Conservation (phyloP, 92 coral and sea anemone genomes). For the Palythoa grandis region DNA sequence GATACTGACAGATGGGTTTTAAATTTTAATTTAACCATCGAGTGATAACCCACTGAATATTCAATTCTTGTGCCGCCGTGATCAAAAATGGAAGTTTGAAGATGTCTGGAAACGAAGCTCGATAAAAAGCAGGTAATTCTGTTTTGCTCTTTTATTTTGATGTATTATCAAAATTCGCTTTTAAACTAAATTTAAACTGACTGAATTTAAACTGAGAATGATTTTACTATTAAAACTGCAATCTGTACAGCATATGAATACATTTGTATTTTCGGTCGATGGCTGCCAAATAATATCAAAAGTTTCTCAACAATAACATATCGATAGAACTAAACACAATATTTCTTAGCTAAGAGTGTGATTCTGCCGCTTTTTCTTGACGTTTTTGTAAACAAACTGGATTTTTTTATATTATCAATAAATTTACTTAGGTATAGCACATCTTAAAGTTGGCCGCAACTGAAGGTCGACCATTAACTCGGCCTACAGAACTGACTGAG, state of each 20-base stretch:
- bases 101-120: neutral
- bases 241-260: neutral
- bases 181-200: too few relatives aligned
- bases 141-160: neutral
- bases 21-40: constrained; percentile 38
- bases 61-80: constrained; percentile 15
- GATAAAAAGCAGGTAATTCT: constrained; percentile 10
- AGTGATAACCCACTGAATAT: constrained; percentile 29
- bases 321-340: neutral
- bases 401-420: neutral
- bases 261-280: constrained; percentile 22
- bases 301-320: neutral
- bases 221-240: neutral
- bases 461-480: constrained; percentile 5
- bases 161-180: neutral
- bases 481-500: neutral
- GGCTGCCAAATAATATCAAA: neutral
- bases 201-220: neutral
- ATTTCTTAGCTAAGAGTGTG: neutral
- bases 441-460: neutral
- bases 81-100: neutral
- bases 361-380: neutral
- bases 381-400: neutral
- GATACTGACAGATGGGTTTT: constrained; percentile 37
- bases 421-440: neutral